phyloP scores from a whole-genome alignment of 2,113 vertebrate species.

The Sisor rabdophorus region DNA sequence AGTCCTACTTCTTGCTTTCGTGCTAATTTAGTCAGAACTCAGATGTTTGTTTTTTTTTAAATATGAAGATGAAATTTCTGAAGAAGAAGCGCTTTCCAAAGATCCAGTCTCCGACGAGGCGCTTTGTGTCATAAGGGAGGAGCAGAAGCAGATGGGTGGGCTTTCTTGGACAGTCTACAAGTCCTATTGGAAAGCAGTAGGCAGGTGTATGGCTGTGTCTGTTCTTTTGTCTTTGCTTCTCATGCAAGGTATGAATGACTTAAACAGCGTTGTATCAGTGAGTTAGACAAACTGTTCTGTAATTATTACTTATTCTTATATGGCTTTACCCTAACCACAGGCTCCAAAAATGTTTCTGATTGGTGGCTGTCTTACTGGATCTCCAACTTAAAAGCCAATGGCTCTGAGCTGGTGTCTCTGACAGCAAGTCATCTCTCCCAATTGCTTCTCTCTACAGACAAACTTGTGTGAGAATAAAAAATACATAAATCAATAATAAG shows the following conservation, averaged over 20 bases:
- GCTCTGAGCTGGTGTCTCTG: constrained; percentile 30
- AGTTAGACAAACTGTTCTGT: background rate
- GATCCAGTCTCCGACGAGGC: constrained; percentile 43
- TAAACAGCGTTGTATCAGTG: background rate
- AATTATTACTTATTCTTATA: background rate
- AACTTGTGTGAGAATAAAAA: constrained; percentile 64
- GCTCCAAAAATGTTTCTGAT: constrained; percentile 85
- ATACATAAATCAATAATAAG: too few species aligned
- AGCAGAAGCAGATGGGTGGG: constrained; percentile 84
- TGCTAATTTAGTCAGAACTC: background rate
- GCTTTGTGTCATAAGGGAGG: constrained; percentile 60
- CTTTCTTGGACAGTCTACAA: constrained; percentile 85
- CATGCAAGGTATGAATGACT: constrained; percentile 84
- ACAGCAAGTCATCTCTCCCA: constrained; percentile 60
- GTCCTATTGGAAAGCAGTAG: constrained; percentile 83
- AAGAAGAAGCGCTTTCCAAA: constrained; percentile 44
- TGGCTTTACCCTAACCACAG: constrained; percentile 58
- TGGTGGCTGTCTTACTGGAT: constrained; percentile 99
- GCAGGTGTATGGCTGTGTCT: constrained; percentile 68
- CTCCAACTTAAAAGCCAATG: constrained; percentile 71
- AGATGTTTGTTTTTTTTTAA: background rate
- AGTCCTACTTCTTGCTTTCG: too few species aligned
- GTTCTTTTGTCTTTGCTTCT: constrained; percentile 80
- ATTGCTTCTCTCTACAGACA: constrained; percentile 72
- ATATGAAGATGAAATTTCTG: constrained; percentile 42